phyloP scores from a whole-genome alignment of 2,113 vertebrate species.

The Misgurnus anguillicaudatus region DNA sequence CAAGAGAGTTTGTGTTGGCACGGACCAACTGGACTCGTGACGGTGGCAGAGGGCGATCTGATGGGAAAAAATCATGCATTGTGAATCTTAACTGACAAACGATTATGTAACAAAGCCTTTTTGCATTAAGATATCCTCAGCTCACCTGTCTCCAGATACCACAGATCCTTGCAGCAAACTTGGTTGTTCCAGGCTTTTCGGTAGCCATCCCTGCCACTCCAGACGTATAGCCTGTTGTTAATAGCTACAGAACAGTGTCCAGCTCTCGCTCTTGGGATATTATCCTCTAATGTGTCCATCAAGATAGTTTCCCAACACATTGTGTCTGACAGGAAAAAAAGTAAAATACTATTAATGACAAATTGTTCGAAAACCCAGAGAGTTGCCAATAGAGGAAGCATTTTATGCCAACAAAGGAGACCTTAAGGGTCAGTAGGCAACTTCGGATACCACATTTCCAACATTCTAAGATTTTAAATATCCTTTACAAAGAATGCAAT shows the following conservation, averaged over 20 bases:
- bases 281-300: slow-evolving; percentile 85
- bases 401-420: no score
- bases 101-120: not conserved
- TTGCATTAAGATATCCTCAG: not conserved
- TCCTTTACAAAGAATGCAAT: no score
- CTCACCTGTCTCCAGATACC: slow-evolving; percentile 88
- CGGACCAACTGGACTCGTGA: slow-evolving; percentile 84
- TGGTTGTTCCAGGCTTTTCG: slow-evolving; percentile 92
- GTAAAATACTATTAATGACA: not conserved
- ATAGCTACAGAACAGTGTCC: slow-evolving; percentile 87
- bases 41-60: slow-evolving; percentile 82
- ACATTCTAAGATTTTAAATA: no score
- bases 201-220: slow-evolving; percentile 88
- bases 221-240: slow-evolving; percentile 83
- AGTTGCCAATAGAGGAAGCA: not conserved
- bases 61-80: not conserved
- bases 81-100: not conserved
- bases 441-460: no score
- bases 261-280: slow-evolving; percentile 81
- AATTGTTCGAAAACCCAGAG: not conserved
- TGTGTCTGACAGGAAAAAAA: slow-evolving; percentile 65
- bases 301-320: slow-evolving; percentile 84
- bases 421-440: no score
- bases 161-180: slow-evolving; percentile 90
- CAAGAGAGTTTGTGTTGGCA: slow-evolving; percentile 85